Evolutionary conservation across 2,113 vertebrate genomes (phyloP).

Genomic region (Oreochromis tanganicae): DNA sequence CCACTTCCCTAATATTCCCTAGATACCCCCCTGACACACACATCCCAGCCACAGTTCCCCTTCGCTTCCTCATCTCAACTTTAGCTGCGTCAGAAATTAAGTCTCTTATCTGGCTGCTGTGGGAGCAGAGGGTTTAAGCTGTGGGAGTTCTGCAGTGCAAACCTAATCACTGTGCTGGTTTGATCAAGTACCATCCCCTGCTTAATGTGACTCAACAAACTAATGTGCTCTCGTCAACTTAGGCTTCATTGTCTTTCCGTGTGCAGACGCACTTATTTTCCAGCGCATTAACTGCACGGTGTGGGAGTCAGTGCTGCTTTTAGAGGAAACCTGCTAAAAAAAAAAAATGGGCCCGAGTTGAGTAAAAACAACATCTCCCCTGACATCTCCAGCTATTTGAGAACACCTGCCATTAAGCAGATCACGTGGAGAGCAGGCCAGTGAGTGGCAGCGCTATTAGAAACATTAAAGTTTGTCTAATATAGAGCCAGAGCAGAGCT

Average conservation of each 20-base stretch:
- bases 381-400: not conserved
- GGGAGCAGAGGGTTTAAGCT: constrained; percentile 9
- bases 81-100: constrained; percentile 35
- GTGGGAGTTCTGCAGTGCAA: constrained; percentile 35
- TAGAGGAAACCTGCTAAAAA: not conserved
- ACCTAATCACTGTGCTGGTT: constrained; percentile 18
- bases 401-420: constrained; percentile 12
- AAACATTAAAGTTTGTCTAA: constrained; percentile 36
- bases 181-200: constrained; percentile 1
- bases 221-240: not conserved
- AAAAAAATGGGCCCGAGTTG: not conserved
- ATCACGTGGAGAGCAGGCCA: not conserved
- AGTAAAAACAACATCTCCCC: constrained; percentile 3
- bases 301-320: not conserved
- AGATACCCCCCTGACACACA: not conserved
- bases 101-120: constrained; percentile 37
- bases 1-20: constrained; percentile 60
- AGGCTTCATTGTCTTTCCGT: not conserved
- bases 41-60: not conserved
- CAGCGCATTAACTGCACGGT: not conserved
- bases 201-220: constrained; percentile 7
- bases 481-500: constrained; percentile 29
- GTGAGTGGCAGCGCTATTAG: constrained; percentile 18
- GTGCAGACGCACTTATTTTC: not conserved
- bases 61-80: constrained; percentile 1